phyloP scores from a whole-genome alignment of 2,113 vertebrate genomes.

The human region GRCh38 chr2:161427501-161428000 shows the following conservation, averaged over 20 bases:
- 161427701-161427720: neutral
- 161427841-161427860: neutral
- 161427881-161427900: neutral
- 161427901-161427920: slow-evolving; percentile 21
- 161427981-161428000: rapidly evolving
- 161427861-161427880: neutral
- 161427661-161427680: neutral
- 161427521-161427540: slow-evolving; percentile 56
- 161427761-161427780: neutral
- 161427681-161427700: neutral
- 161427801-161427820: neutral
- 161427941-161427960: neutral
- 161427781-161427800: neutral
- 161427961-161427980: neutral
- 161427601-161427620: neutral
- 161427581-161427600: slow-evolving; percentile 36
- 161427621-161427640: neutral
- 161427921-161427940: neutral
- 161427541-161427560: slow-evolving; percentile 16
- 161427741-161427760: neutral
- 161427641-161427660: neutral
- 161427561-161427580: neutral
- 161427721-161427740: neutral
- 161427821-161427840: neutral
- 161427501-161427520: slow-evolving; percentile 66